Evolutionary conservation across 2,113 vertebrate genomes (phyloP).

Genomic region (Pogona vitticeps): DNA sequence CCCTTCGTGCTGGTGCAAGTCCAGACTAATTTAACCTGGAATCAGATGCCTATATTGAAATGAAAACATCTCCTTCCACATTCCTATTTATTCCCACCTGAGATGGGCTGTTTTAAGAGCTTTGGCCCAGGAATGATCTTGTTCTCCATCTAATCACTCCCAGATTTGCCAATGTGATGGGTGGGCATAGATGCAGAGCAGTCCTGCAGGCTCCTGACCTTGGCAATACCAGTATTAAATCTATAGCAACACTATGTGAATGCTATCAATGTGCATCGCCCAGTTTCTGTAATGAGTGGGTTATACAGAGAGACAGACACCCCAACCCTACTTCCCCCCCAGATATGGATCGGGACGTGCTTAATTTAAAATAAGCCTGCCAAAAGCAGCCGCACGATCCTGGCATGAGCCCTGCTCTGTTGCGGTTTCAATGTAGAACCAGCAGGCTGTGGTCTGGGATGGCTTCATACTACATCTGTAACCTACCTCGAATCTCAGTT

Average conservation of each 20-base stretch:
- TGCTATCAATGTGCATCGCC: neutral
- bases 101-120: neutral
- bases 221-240: conserved; percentile 15
- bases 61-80: neutral
- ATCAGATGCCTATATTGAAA: neutral
- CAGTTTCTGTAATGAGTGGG: neutral
- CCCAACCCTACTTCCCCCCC: neutral
- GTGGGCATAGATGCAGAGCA: neutral
- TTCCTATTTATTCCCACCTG: neutral
- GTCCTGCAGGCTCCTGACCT: neutral
- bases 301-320: neutral
- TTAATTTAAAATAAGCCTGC: conserved; percentile 36
- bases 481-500: conserved; percentile 83
- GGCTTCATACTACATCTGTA: conserved; percentile 76
- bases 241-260: neutral
- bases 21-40: neutral
- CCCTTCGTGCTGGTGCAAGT: neutral
- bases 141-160: neutral
- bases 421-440: conserved; percentile 35
- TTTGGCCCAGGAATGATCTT: neutral
- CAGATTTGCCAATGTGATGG: neutral
- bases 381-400: conserved; percentile 34
- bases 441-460: conserved; percentile 63
- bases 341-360: no score
- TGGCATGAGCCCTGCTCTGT: neutral